These are phyloP conservation scores for Emmelina monodactyla DNA, from an alignment of 2,888 invertebrate species.

Conservation along the genomic window DNA sequence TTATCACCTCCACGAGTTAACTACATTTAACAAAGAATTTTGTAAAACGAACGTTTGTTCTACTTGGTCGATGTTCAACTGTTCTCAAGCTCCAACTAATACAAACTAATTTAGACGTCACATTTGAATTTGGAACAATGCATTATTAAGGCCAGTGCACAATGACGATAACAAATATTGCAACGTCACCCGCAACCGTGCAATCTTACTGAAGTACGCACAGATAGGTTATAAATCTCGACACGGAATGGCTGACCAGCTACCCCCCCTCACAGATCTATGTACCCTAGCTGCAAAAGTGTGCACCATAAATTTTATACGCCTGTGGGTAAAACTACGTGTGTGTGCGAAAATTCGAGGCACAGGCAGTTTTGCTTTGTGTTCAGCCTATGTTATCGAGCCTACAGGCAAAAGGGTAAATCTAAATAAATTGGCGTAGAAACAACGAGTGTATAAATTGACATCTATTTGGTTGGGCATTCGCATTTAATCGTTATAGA, in stretches of 20 bases:
- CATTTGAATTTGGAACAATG: too few relatives aligned
- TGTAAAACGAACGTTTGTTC: too few relatives aligned
- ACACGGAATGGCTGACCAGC: conserved; percentile 63
- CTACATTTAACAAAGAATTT: too few relatives aligned
- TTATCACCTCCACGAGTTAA: too few relatives aligned
- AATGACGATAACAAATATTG: conserved; percentile 17
- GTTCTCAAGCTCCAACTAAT: too few relatives aligned
- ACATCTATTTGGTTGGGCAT: conserved; percentile 31
- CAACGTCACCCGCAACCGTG: conserved; percentile 36
- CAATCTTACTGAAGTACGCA: conserved; percentile 51
- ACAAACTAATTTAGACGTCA: too few relatives aligned
- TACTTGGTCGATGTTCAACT: too few relatives aligned
- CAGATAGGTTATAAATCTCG: conserved; percentile 62
- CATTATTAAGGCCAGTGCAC: too few relatives aligned
- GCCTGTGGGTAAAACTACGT: conserved; percentile 58
- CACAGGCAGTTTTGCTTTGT: conserved; percentile 54
- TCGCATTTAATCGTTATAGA: conserved; percentile 33
- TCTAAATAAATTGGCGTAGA: conserved; percentile 47
- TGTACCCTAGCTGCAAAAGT: conserved; percentile 54
- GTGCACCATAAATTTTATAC: conserved; percentile 66
- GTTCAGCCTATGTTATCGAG: conserved; percentile 36
- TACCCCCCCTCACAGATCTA: conserved; percentile 45
- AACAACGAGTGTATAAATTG: conserved; percentile 26
- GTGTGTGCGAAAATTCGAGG: conserved; percentile 60
- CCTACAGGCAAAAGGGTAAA: conserved; percentile 35